Base-by-base conservation (phyloP, 1,140 invertebrate species). In the Anoplophora glabripennis region DNA sequence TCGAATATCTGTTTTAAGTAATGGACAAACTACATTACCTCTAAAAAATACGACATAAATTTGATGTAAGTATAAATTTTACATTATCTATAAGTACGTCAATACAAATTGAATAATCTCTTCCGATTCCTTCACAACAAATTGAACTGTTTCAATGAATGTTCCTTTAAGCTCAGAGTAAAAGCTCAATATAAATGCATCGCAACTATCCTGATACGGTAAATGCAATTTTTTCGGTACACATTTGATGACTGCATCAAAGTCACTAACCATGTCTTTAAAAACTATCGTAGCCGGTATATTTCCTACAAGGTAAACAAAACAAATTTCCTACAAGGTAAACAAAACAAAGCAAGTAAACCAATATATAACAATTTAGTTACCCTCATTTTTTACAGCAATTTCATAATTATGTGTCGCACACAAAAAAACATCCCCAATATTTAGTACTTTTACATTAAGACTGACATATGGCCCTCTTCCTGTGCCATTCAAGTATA, bases 11-110 rank as follows among this genome's bases (percentile, higher is more conserved):
- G 77, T 75, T 52, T 71, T 64, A 15, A 80, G 55, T 4, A 64
- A 63, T 11, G 79, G 79, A 55, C 67, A 76, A 15, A 77, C 48
- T 0, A 79, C 64, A 15, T 58, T 66, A 5, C 78, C 79, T 55
- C 78, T 80, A 45, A 49, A 71, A 71, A 12, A 28, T 10, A 8
- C 8, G 28, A 42, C 7, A 28, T 28, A 3, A 28, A 28, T 28
- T 28, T 5, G 21, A 28, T 28, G 2, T 28, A 28, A 28, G 21
- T 28, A 28, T 3, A 28, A 28, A 5, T 28, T 28, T n/a, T 40
- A 53, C 63, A 7, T 44, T 35, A 38, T 35, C 44, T 38, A 45
- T 17, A 57, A 51, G 8, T 54, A 69, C 68, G 21, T 59, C n/a
- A 70, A 59, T 9, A 61, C 42, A 40, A 66, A 36, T 35, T 57